Conservation (phyloP, 2,797 vertebrate species). For the Tenualosa thibaudeaui region DNA sequence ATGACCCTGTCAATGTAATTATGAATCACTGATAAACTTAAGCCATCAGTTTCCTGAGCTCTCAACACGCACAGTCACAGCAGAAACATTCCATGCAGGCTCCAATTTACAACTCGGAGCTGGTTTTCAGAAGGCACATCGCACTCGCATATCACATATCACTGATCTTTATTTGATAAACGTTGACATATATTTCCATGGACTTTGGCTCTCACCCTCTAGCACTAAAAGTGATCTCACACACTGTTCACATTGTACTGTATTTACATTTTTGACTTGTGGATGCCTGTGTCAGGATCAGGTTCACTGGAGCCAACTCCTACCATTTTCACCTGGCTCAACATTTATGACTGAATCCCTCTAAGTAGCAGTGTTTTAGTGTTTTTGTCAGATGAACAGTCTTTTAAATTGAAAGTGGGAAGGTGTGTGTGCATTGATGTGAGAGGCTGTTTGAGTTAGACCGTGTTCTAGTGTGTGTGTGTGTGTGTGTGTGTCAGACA, state of each 20-base stretch:
- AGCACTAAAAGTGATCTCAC: background rate
- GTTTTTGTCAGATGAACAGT: constrained; percentile 52
- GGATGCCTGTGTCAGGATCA: constrained; percentile 11
- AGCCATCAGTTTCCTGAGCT: constrained; percentile 21
- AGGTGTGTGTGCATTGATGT: constrained; percentile 36
- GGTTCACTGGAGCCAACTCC: constrained; percentile 5
- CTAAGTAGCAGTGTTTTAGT: constrained; percentile 56
- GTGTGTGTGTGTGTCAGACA: constrained; percentile 29
- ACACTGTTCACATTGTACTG: constrained; percentile 6
- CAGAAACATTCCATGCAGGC: background rate
- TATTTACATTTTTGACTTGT: constrained; percentile 19
- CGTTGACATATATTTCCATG: constrained; percentile 21
- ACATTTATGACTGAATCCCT: background rate
- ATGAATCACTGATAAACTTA: constrained; percentile 19
- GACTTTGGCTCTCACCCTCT: background rate
- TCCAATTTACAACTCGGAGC: constrained; percentile 15
- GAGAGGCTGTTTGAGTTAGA: constrained; percentile 42
- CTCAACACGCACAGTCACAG: background rate
- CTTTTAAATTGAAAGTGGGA: background rate
- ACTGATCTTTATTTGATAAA: constrained; percentile 26
- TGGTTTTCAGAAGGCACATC: background rate
- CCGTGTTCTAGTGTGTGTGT: constrained; percentile 38
- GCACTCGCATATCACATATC: constrained; percentile 10
- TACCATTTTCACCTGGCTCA: constrained; percentile 18
- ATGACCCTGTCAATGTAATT: constrained; percentile 7